A percentile compares a stretch with the other conserved stretches of the same genome.
Evolutionary conservation across 1,140 invertebrate species (phyloP).

Genomic region (Drosophila cardini): DNA sequence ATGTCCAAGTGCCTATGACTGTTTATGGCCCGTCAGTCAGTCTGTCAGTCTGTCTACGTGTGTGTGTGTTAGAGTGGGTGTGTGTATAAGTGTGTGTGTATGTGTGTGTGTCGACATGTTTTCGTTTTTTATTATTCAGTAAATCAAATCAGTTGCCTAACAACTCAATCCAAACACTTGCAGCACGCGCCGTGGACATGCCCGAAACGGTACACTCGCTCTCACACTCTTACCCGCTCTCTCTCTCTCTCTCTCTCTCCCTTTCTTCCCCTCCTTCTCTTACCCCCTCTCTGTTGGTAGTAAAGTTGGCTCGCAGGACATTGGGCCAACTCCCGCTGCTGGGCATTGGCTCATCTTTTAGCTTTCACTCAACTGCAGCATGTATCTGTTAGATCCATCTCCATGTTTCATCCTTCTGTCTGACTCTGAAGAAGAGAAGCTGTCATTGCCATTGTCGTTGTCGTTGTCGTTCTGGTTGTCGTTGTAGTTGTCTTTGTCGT

Average conservation of each 20-base stretch:
- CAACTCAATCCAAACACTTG: conserved; percentile 83
- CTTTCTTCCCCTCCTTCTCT: background rate
- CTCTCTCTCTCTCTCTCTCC: background rate
- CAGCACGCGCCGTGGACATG: conserved; percentile 73
- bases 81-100: conserved; percentile 8
- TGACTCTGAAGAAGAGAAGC: conserved; percentile 13
- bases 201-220: conserved; percentile 21
- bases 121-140: conserved; percentile 82
- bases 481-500: conserved; percentile 68
- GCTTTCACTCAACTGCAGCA: conserved; percentile 17
- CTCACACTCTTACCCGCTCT: conserved; percentile 7
- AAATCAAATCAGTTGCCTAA: conserved; percentile 84
- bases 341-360: conserved; percentile 18
- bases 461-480: conserved; percentile 50
- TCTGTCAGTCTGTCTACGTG: conserved; percentile 27
- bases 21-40: conserved; percentile 67
- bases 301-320: conserved; percentile 16
- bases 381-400: conserved; percentile 2
- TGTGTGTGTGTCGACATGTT: conserved; percentile 61
- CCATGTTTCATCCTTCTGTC: conserved; percentile 6
- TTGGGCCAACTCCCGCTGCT: conserved; percentile 6
- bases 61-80: conserved; percentile 30
- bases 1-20: conserved; percentile 80
- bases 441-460: conserved; percentile 23
- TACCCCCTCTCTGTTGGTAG: no score